phyloP scores from a whole-genome alignment of 1,140 invertebrate species.

The Calliphora vicina region DNA sequence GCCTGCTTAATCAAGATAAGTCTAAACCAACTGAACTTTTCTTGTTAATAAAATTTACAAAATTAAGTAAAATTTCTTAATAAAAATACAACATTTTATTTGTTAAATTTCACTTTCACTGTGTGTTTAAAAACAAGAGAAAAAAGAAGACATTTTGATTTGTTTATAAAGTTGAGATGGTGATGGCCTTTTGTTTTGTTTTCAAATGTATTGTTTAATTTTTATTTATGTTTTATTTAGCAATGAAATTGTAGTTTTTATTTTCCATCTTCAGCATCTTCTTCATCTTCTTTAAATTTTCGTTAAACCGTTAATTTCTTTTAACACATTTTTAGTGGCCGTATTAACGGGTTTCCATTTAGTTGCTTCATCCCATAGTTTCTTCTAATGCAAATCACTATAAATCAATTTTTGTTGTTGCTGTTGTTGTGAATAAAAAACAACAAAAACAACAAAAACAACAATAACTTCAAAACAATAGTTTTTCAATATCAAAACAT shows the following conservation, averaged over 20 bases:
- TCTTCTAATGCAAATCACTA: conserved; percentile 22
- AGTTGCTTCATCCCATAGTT: not conserved
- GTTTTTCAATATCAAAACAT: not conserved
- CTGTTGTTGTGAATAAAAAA: not conserved
- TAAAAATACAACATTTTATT: no score
- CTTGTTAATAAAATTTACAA: not conserved
- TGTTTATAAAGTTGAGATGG: not conserved
- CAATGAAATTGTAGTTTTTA: not conserved
- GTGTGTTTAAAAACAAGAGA: not conserved
- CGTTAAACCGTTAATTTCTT: conserved; percentile 19
- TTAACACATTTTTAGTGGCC: not conserved
- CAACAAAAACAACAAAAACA: no score
- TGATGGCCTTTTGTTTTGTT: no score
- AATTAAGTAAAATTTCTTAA: not conserved
- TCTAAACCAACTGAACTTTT: conserved; percentile 12
- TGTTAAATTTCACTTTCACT: conserved; percentile 23
- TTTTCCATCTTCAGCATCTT: not conserved
- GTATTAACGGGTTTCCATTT: conserved; percentile 27
- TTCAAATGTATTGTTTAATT: not conserved
- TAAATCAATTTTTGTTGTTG: not conserved
- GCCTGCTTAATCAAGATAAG: conserved; percentile 1
- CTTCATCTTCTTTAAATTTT: not conserved
- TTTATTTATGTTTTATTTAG: not conserved
- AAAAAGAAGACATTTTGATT: not conserved
- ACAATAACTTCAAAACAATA: not conserved